Percentiles rank a stretch among this genome's conserved stretches.
These are phyloP conservation scores for Andrena fulva DNA, from an alignment of 2,888 invertebrate species.

Conservation along the genomic window DNA sequence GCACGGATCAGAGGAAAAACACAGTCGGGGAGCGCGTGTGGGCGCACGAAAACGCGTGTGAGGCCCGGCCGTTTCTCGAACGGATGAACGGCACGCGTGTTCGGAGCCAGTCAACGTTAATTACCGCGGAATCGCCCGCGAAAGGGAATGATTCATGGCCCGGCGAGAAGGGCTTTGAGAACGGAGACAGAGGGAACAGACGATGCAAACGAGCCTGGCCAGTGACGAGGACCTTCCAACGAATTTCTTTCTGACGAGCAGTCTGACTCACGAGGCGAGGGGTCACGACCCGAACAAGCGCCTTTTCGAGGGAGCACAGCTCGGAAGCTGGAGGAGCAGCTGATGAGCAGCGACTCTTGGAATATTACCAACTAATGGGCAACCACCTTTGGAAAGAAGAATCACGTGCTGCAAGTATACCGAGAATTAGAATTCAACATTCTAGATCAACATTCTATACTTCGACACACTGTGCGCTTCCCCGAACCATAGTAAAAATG, in stretches of 20 bases:
- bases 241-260: slow-evolving; percentile 53
- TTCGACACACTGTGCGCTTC: no score
- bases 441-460: no score
- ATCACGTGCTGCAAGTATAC: no score
- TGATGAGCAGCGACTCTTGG: no score
- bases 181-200: slow-evolving; percentile 19
- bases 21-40: slow-evolving; percentile 9
- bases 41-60: background rate
- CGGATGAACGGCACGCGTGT: slow-evolving; percentile 65
- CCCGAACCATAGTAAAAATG: no score
- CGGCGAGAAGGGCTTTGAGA: slow-evolving; percentile 52
- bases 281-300: background rate
- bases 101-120: slow-evolving; percentile 68
- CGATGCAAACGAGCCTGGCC: slow-evolving; percentile 45
- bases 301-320: background rate
- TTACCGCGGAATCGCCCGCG: slow-evolving; percentile 67
- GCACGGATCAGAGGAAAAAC: slow-evolving; percentile 27
- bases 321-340: no score
- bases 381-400: no score
- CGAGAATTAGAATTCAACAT: no score
- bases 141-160: slow-evolving; percentile 70
- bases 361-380: no score
- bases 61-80: slow-evolving; percentile 43
- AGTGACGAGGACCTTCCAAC: slow-evolving; percentile 19
- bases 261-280: background rate